Evolutionary conservation across 2,797 vertebrate species (phyloP).

Genomic region (Cichlasoma orientale): DNA sequence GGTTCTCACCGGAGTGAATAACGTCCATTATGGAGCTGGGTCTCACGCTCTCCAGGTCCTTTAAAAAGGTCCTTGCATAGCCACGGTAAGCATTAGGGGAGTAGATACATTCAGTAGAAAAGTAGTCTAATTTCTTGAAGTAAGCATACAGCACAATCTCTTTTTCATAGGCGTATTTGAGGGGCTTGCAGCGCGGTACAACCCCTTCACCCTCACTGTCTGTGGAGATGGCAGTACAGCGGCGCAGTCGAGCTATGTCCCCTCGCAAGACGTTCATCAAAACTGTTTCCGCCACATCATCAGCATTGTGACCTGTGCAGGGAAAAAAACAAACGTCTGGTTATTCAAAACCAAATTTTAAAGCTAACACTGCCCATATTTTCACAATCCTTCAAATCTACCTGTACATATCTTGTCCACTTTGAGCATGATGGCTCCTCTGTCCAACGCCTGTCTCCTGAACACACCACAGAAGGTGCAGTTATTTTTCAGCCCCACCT

Average conservation of each 20-base stretch:
- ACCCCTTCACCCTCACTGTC: constrained; percentile 83
- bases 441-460: constrained; percentile 87
- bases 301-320: constrained; percentile 88
- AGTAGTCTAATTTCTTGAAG: constrained; percentile 91
- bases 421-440: constrained; percentile 85
- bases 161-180: constrained; percentile 92
- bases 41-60: constrained; percentile 84
- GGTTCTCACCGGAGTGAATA: constrained; percentile 89
- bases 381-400: constrained; percentile 40
- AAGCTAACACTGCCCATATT: background rate
- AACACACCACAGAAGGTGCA: constrained; percentile 93
- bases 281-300: constrained; percentile 89
- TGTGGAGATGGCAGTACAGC: constrained; percentile 83
- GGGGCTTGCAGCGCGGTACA: constrained; percentile 88
- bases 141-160: constrained; percentile 94
- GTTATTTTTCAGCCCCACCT: constrained; percentile 86
- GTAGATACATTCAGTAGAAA: constrained; percentile 91
- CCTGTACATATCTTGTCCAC: constrained; percentile 91
- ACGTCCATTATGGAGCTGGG: constrained; percentile 88
- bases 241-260: constrained; percentile 87
- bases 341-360: background rate
- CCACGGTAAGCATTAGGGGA: constrained; percentile 93
- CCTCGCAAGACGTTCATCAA: constrained; percentile 92
- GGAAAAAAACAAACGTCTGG: background rate
- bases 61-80: constrained; percentile 86